Percentiles rank a stretch among this genome's conserved stretches.
Evolutionary conservation across 2,113 vertebrate species (phyloP).

Genomic region (Poecile atricapillus): DNA sequence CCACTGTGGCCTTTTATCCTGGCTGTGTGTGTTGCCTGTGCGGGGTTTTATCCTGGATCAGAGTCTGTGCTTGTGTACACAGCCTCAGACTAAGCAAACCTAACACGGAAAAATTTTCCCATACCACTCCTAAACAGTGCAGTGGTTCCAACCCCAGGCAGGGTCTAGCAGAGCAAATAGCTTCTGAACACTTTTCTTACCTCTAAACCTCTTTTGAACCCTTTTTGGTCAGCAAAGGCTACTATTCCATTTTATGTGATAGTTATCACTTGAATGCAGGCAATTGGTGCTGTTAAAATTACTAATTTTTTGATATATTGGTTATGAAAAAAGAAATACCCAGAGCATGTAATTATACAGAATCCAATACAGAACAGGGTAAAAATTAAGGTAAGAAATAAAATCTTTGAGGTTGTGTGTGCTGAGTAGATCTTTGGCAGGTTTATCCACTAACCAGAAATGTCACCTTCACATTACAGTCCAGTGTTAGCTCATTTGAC

Average conservation of each 20-base stretch:
- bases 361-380: neutral
- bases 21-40: accelerated
- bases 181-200: neutral
- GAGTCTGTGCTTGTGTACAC: neutral
- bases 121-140: neutral
- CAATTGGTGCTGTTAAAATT: neutral
- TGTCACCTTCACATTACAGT: neutral
- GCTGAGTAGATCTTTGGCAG: neutral
- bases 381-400: neutral
- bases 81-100: neutral
- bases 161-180: neutral
- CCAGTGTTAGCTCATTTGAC: neutral
- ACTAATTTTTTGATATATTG: neutral
- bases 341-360: neutral
- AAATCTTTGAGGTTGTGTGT: neutral
- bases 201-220: neutral
- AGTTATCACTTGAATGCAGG: neutral
- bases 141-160: neutral
- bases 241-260: neutral
- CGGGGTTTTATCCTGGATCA: neutral
- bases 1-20: neutral
- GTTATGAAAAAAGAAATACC: neutral
- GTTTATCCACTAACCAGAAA: neutral
- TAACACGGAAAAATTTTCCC: neutral
- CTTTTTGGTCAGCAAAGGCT: neutral